phyloP scores from a whole-genome alignment of 2,888 invertebrate genomes.

The Gymnocheta viridis region DNA sequence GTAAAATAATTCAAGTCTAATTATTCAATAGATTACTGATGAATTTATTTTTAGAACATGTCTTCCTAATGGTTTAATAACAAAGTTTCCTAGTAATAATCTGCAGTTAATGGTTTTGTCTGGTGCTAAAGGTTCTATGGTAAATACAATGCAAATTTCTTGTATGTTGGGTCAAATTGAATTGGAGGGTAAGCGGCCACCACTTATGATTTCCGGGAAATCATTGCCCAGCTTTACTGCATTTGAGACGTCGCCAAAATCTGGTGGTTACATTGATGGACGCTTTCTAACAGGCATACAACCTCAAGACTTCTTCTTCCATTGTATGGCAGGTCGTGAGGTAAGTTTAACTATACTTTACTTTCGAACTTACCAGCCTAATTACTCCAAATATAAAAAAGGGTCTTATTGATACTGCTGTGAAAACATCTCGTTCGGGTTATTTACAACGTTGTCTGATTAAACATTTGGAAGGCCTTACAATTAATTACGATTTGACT shows the following conservation, averaged over 20 bases:
- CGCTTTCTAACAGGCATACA: constrained; percentile 99
- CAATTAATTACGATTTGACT: constrained; percentile 95
- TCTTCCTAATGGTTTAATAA: constrained; percentile 91
- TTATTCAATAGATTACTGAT: neutral
- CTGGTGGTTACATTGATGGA: constrained; percentile 98
- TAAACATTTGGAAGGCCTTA: constrained; percentile 98
- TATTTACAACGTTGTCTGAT: constrained; percentile 98
- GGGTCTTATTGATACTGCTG: constrained; percentile 99
- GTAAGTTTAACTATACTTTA: constrained; percentile 81
- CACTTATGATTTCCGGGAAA: constrained; percentile 93
- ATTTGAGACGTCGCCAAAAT: constrained; percentile 93
- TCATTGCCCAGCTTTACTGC: constrained; percentile 95
- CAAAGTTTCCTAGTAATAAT: constrained; percentile 96
- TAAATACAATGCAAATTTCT: constrained; percentile 99
- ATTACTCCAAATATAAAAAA: constrained; percentile 76
- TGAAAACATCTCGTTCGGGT: constrained; percentile 99
- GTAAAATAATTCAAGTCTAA: neutral
- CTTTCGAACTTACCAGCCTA: neutral
- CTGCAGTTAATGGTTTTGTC: constrained; percentile 99
- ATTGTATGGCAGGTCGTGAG: constrained; percentile 99
- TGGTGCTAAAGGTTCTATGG: constrained; percentile 99
- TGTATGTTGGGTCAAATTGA: constrained; percentile 99
- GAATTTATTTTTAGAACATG: constrained; percentile 84
- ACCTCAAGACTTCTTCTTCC: constrained; percentile 99
- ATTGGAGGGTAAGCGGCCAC: constrained; percentile 98